Percentiles rank a stretch among this genome's conserved stretches.
These are phyloP conservation scores for Neolamprologus toae DNA, from an alignment of 2,113 vertebrate genomes.

Conservation along the genomic window DNA sequence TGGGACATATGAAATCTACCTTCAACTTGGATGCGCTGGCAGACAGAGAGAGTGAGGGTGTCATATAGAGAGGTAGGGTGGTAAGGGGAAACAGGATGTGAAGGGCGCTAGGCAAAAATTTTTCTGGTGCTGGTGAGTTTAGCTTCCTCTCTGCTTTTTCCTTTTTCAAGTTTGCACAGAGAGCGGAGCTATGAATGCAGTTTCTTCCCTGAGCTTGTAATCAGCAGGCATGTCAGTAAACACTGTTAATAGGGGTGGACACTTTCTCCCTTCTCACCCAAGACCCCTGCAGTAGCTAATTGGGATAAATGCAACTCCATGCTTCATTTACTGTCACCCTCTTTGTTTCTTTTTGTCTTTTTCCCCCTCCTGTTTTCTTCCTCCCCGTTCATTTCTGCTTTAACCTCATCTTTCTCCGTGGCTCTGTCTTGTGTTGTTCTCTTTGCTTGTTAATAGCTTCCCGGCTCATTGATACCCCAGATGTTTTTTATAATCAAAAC, in stretches of 20 bases:
- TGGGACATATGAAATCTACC: constrained; percentile 14
- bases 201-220: constrained; percentile 43
- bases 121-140: not conserved
- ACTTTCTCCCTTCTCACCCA: constrained; percentile 51
- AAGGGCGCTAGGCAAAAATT: not conserved
- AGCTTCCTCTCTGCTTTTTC: not conserved
- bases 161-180: constrained; percentile 15
- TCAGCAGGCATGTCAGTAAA: constrained; percentile 69
- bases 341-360: constrained; percentile 20
- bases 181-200: constrained; percentile 17
- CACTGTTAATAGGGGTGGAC: constrained; percentile 71
- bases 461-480: constrained; percentile 63
- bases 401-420: not conserved
- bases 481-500: constrained; percentile 66
- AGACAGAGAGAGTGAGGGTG: not conserved
- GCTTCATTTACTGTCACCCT: constrained; percentile 64
- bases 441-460: constrained; percentile 60
- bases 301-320: constrained; percentile 71
- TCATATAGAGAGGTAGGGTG: not conserved
- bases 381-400: not conserved
- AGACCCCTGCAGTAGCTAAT: constrained; percentile 70
- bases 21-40: not conserved
- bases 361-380: not conserved
- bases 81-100: not conserved
- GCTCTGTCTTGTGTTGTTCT: constrained; percentile 19